Evolutionary conservation across 1,140 invertebrate species (phyloP), one percentile per base, ranked within the genome.

Genomic region (Spodoptera litura): DNA sequence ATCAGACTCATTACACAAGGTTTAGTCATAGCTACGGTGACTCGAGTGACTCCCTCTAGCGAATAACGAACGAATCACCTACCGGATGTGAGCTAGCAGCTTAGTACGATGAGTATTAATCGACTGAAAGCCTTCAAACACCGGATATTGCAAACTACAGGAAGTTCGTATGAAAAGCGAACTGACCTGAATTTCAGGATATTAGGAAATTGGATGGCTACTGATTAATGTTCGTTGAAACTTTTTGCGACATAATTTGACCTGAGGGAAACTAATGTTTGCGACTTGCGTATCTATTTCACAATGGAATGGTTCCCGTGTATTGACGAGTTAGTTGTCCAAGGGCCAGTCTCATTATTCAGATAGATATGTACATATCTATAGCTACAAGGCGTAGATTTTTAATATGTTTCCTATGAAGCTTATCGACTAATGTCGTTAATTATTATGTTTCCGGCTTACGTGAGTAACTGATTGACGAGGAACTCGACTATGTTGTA

Each of bases 71-170:
- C 25, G 68, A 56, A 73, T 71, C 53, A 56, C 51, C 73, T 27
- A 35, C 61, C 59, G 74, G 74, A 66, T 56, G 49, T 76, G 56
- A 72, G 44, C 49, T 12, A 88, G 84, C 86, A 35, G 66, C 44
- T 83, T 78, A 59, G n/a, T 53, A 55, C 53, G 86, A 82, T 83
- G 78, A 85, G 75, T 61, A 64, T 84, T 83, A 89, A 87, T 83
- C 79, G 59, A 27, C 81, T 91, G 86, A 91, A 91, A 91, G 89
- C 84, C 74, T 88, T 87, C 71, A 76, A 72, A 72, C 61, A 56
- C 80, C 88, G 89, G 89, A 89, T 87, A 91, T 90, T 91, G 85
- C 83, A 85, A 86, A 66, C 62, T 86, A 59, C 78, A 79, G 81
- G 81, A 81, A 82, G 74, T 75, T 73, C 52, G 52, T 79, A 81